These are phyloP conservation scores for Tenebrio molitor DNA, from an alignment of 1,140 invertebrate species.

Conservation along the genomic window DNA sequence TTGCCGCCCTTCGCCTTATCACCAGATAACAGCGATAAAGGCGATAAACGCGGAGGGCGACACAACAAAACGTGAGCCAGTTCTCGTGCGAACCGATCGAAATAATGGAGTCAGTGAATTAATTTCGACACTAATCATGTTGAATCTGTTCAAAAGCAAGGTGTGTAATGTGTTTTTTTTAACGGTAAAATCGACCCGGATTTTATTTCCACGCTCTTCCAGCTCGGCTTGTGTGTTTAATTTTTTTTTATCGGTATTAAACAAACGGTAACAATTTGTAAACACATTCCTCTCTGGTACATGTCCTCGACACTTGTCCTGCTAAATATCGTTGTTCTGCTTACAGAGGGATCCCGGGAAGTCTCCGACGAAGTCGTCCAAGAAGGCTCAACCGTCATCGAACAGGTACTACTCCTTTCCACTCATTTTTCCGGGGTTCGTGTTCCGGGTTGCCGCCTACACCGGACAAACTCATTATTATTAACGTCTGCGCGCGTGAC, in stretches of 20 bases:
- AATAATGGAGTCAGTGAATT: neutral
- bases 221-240: too few species aligned
- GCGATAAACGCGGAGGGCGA: neutral
- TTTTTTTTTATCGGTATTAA: too few species aligned
- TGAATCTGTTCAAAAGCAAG: neutral
- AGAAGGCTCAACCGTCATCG: neutral
- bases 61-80: neutral
- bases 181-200: too few species aligned
- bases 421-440: neutral
- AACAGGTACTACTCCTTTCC: neutral
- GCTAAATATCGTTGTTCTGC: neutral
- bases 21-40: neutral
- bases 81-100: too few species aligned
- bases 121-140: neutral
- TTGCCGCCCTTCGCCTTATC: neutral
- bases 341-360: constrained; percentile 19
- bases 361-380: neutral
- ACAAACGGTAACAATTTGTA: too few species aligned
- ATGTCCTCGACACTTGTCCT: too few species aligned
- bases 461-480: neutral
- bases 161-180: too few species aligned
- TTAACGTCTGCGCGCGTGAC: neutral
- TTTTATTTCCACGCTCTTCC: too few species aligned
- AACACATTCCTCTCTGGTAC: too few species aligned
- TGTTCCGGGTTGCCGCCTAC: neutral